These are phyloP conservation scores for Mustela erminea DNA, from an alignment of 2,797 vertebrate species.

Conservation along the genomic window DNA sequence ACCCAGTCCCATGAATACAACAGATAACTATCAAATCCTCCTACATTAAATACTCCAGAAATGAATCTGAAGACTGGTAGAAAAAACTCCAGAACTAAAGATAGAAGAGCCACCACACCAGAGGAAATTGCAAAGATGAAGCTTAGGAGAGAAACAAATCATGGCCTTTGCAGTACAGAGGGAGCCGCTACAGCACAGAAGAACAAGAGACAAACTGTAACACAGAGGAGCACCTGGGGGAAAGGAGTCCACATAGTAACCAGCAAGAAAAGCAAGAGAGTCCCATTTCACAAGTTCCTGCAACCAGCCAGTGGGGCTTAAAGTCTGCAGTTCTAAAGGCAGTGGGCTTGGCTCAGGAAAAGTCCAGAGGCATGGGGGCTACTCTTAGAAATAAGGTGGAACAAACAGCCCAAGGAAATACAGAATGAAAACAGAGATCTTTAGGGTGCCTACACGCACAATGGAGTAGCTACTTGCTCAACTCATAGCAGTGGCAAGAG, in stretches of 20 bases:
- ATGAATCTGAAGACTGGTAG: neutral
- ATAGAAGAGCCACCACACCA: neutral
- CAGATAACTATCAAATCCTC: neutral
- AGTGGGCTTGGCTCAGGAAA: neutral
- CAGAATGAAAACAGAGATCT: neutral
- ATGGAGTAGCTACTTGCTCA: neutral
- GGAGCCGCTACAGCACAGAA: neutral
- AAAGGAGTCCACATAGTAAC: neutral
- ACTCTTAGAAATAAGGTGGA: neutral
- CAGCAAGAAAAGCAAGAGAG: neutral
- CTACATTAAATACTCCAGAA: neutral
- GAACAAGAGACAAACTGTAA: neutral
- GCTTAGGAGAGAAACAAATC: neutral
- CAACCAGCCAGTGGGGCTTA: neutral
- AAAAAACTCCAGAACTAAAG: neutral
- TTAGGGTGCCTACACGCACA: neutral
- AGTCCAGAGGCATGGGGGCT: neutral
- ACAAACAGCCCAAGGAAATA: neutral
- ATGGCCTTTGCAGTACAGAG: neutral
- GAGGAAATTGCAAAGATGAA: neutral
- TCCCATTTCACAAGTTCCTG: neutral
- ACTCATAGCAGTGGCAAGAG: neutral
- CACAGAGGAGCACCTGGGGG: neutral
- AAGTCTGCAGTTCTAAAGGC: neutral
- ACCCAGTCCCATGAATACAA: neutral